Conservation (phyloP, 2,888 invertebrate genomes). For the Campopleginae sp. region DNA sequence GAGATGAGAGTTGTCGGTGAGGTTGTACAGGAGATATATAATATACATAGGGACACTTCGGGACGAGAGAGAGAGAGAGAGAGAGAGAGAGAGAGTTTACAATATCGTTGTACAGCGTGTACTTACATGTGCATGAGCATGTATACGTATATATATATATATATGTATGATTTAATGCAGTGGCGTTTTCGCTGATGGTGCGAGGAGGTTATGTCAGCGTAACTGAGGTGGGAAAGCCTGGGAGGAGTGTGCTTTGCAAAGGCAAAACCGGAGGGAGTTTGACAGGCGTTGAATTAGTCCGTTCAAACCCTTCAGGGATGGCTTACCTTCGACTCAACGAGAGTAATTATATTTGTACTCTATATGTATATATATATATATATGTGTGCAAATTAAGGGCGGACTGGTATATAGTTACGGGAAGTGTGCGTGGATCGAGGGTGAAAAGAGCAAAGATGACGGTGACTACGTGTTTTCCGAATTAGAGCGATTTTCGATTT, state of each 20-base stretch:
- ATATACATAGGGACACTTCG: neutral
- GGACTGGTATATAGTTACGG: neutral
- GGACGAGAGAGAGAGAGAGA: conserved; percentile 43
- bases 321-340: conserved; percentile 41
- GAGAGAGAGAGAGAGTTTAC: conserved; percentile 72
- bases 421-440: neutral
- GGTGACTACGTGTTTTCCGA: neutral
- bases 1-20: conserved; percentile 83
- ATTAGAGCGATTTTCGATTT: neutral
- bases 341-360: conserved; percentile 21
- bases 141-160: neutral
- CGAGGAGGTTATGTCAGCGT: conserved; percentile 52
- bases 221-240: conserved; percentile 50
- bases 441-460: neutral
- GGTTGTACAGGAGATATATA: conserved; percentile 59
- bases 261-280: conserved; percentile 44
- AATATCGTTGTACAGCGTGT: conserved; percentile 31
- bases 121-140: neutral
- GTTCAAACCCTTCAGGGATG: conserved; percentile 69
- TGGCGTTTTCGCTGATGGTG: conserved; percentile 45
- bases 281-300: conserved; percentile 78
- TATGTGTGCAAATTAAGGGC: neutral
- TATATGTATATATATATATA: neutral
- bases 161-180: conserved; percentile 31
- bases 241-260: conserved; percentile 54